phyloP scores from a whole-genome alignment of 2,888 invertebrate genomes.

The Bugula neritina region DNA sequence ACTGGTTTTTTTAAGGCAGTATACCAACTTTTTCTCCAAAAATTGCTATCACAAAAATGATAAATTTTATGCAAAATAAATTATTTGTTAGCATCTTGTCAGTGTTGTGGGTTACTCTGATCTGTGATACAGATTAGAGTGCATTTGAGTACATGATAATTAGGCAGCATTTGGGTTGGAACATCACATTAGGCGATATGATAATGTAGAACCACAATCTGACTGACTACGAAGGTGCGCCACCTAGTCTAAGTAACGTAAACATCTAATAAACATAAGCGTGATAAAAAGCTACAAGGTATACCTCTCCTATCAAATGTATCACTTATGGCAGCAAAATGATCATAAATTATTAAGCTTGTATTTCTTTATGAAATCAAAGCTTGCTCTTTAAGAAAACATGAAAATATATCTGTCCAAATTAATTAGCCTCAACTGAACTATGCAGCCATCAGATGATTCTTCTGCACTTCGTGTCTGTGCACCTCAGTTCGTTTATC shows the following conservation, averaged over 20 bases:
- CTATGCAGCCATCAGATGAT: not conserved
- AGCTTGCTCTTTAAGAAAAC: not conserved
- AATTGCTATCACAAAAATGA: too few relatives aligned
- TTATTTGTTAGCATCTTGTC: too few relatives aligned
- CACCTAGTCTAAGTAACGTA: not conserved
- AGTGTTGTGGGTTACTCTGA: too few relatives aligned
- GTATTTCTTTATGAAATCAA: conserved; percentile 11
- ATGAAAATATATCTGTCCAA: not conserved
- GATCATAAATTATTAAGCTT: conserved; percentile 12
- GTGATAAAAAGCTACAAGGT: conserved; percentile 26
- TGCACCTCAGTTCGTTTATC: not conserved
- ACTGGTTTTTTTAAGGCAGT: too few relatives aligned
- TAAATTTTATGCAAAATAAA: too few relatives aligned
- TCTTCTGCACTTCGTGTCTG: not conserved
- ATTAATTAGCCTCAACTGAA: conserved; percentile 14
- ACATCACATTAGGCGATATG: too few relatives aligned
- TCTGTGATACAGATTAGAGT: too few relatives aligned
- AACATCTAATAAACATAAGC: conserved; percentile 12
- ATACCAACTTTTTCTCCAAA: too few relatives aligned
- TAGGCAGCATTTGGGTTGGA: too few relatives aligned
- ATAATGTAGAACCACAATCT: too few relatives aligned
- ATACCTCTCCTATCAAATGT: not conserved
- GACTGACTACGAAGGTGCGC: not conserved
- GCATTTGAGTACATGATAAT: too few relatives aligned
- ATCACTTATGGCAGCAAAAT: conserved; percentile 26